Evolutionary conservation across 2,113 vertebrate species (phyloP).

Genomic region (Edolisoma coerulescens): DNA sequence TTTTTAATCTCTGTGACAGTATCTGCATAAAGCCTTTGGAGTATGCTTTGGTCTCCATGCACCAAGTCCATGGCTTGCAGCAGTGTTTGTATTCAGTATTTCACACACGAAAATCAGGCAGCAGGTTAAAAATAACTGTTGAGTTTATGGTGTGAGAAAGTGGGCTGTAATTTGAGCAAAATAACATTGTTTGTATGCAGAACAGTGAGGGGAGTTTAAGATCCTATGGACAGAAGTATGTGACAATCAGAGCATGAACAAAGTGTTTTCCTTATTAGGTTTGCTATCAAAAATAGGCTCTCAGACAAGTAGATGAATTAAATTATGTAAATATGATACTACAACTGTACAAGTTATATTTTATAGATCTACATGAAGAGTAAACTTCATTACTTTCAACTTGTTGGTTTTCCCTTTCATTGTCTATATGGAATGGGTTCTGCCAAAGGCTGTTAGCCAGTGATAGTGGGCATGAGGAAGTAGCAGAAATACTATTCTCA

Average conservation of each 20-base stretch:
- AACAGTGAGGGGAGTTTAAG: background rate
- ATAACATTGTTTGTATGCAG: background rate
- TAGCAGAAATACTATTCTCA: background rate
- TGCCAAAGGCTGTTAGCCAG: background rate
- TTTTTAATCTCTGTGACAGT: background rate
- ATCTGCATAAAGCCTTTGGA: background rate
- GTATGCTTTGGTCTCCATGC: background rate
- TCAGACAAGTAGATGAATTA: background rate
- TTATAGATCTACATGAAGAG: background rate
- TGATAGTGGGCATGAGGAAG: background rate
- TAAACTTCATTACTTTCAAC: background rate
- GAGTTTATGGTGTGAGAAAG: background rate
- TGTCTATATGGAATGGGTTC: background rate
- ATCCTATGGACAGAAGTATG: background rate
- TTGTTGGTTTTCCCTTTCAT: background rate
- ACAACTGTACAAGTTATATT: background rate
- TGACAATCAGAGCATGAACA: background rate
- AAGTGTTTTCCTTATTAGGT: background rate
- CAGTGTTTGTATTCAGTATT: background rate
- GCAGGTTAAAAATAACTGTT: background rate
- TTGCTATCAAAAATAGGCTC: background rate
- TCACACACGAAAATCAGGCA: background rate
- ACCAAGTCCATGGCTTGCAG: background rate
- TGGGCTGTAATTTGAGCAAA: background rate
- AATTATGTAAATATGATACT: background rate